Base-by-base conservation (phyloP, 2,888 invertebrate species). In the Phytoseiulus persimilis region DNA sequence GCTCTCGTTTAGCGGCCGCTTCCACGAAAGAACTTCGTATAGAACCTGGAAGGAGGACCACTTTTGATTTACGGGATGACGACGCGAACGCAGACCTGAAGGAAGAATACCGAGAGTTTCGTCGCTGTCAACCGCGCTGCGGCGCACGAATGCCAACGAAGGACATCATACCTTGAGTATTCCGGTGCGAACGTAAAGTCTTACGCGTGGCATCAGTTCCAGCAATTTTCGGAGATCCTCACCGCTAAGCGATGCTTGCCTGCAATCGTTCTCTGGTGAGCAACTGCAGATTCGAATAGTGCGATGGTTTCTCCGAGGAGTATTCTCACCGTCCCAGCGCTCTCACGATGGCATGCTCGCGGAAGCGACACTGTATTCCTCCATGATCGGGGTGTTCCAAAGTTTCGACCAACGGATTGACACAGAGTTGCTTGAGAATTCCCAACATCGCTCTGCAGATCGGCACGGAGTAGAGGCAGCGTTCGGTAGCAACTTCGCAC, bases 101-200 rank as follows among this genome's bases (percentile, higher is more conserved):
- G 14, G 46, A 6, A 46, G 6, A 46, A 11, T 46, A 6, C 6
- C 14, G 46, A 39, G 9, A 39, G 5, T 39, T 9, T 39, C 39
- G 9, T 39, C 39, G 65, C 14, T 14, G 18, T 65, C 11, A 65
- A 11, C 18, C 65, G 23, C 23, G 1, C 23, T 23, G 18, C 65
- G 2, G 39, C 32, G 33, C 45, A 33, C 5, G 18, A 32, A 23
- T n/a, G n/a, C n/a, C n/a, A n/a, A n/a, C n/a, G n/a, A n/a, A n/a
- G n/a, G n/a, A n/a, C n/a, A n/a, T n/a, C 87, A 31, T 31, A 33
- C 87, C 87, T 87, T 87, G 32, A 87, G 87, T 6, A 87, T n/a
- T 31, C 87, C 87, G 87, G 39, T 87, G 39, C 87, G 87, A n/a
- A 87, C 45, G 33, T 33, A 87, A 6, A 87, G 87, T n/a, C 87